A percentile compares a stretch with the other conserved stretches of the same genome.
These are phyloP conservation scores for Oophaga pumilio DNA, from an alignment of 2,113 vertebrate species.

Conservation along the genomic window DNA sequence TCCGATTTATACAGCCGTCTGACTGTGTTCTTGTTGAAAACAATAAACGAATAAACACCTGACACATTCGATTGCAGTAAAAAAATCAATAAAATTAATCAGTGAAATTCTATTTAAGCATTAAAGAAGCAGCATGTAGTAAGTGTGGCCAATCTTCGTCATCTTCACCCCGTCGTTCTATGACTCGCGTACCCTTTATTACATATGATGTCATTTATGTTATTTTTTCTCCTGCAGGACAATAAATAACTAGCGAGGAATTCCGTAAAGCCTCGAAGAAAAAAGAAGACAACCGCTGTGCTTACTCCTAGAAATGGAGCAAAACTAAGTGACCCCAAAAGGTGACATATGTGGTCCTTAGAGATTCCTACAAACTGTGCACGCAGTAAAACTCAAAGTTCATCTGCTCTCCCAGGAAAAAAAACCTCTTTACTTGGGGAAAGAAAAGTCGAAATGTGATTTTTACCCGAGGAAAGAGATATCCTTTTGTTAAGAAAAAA, in stretches of 20 bases:
- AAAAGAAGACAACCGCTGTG: not conserved
- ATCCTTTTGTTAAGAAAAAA: not conserved
- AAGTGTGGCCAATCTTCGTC: not conserved
- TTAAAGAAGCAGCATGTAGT: not conserved
- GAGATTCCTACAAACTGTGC: not conserved
- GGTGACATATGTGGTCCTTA: slow-evolving; percentile 18
- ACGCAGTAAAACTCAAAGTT: slow-evolving; percentile 30
- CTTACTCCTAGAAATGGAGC: not conserved
- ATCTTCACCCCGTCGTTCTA: not conserved
- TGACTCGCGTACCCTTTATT: not conserved
- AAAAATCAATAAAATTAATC: not conserved
- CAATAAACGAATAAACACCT: not conserved
- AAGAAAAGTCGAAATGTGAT: not conserved
- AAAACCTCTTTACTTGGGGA: not conserved
- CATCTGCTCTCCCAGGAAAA: slow-evolving; percentile 21
- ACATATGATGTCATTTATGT: not conserved
- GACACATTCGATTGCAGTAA: not conserved
- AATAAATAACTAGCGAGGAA: not conserved
- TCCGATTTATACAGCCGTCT: no score
- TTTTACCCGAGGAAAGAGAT: not conserved
- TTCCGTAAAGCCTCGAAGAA: not conserved
- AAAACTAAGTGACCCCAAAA: slow-evolving; percentile 37
- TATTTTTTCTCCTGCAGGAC: not conserved
- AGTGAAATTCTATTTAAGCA: not conserved
- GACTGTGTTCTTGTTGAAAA: not conserved